phyloP scores from a whole-genome alignment of 2,797 vertebrate species.

The Manis pentadactyla region DNA sequence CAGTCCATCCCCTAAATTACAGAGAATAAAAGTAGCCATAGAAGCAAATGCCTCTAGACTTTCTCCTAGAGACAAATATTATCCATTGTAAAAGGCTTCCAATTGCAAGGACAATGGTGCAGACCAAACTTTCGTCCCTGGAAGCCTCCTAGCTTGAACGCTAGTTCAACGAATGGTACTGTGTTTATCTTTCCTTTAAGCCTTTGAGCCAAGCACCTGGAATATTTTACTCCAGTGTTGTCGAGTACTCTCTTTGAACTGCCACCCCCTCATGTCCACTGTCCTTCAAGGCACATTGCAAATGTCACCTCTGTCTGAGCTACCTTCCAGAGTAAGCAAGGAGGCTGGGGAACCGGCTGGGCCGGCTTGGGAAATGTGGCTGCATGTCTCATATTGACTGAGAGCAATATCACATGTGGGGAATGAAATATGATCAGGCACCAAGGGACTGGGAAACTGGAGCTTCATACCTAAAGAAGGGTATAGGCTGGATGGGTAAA shows the following conservation, averaged over 20 bases:
- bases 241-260: not conserved
- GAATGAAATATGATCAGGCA: not conserved
- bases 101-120: not conserved
- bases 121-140: not conserved
- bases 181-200: not conserved
- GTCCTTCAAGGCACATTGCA: not conserved
- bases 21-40: not conserved
- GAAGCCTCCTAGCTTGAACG: not conserved
- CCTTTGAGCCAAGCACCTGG: not conserved
- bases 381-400: too few relatives aligned
- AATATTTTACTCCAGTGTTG: too few relatives aligned
- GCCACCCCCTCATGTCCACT: not conserved
- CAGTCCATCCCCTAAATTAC: not conserved
- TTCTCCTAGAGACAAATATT: not conserved
- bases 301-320: not conserved
- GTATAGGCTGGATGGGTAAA: not conserved
- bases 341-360: too few relatives aligned
- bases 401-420: not conserved
- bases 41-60: not conserved
- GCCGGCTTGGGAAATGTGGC: not conserved
- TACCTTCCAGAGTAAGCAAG: not conserved
- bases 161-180: not conserved
- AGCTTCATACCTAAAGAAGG: not conserved
- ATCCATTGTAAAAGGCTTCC: not conserved
- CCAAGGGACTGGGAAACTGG: not conserved